These are phyloP conservation scores for Sturnira hondurensis DNA, from an alignment of 2,113 vertebrate genomes.

Conservation along the genomic window DNA sequence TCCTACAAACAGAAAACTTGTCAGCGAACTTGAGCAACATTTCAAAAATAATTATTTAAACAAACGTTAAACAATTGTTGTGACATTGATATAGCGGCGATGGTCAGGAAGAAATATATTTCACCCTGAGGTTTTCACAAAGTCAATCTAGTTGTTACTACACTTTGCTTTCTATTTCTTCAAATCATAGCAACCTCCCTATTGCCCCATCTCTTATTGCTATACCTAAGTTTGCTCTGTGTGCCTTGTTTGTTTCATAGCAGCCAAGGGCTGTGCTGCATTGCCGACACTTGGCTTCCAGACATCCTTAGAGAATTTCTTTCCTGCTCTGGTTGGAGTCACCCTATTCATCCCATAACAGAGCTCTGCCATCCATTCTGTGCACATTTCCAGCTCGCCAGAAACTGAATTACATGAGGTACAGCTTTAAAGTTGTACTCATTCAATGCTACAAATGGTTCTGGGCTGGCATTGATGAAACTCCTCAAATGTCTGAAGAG, in stretches of 20 bases:
- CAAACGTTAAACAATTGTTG: neutral
- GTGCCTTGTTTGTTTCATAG: neutral
- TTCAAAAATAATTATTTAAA: neutral
- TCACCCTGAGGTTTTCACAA: neutral
- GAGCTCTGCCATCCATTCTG: conserved; percentile 10
- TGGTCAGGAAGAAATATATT: neutral
- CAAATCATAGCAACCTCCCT: neutral
- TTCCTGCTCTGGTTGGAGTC: neutral
- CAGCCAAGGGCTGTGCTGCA: neutral
- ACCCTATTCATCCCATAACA: neutral
- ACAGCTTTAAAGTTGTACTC: conserved; percentile 51
- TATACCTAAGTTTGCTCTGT: neutral
- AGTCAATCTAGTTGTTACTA: neutral
- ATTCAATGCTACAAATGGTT: conserved; percentile 56
- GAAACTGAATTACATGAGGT: conserved; percentile 54
- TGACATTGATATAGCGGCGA: neutral
- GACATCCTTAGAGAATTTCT: neutral
- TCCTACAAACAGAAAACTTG: neutral
- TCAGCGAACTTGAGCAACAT: neutral
- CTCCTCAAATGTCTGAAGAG: conserved; percentile 51
- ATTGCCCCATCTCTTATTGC: neutral
- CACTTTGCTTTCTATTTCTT: neutral
- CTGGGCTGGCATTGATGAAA: conserved; percentile 65
- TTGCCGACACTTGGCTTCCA: neutral
- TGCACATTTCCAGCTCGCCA: neutral